phyloP scores from a whole-genome alignment of 2,888 invertebrate genomes.

The Lysandra bellargus region DNA sequence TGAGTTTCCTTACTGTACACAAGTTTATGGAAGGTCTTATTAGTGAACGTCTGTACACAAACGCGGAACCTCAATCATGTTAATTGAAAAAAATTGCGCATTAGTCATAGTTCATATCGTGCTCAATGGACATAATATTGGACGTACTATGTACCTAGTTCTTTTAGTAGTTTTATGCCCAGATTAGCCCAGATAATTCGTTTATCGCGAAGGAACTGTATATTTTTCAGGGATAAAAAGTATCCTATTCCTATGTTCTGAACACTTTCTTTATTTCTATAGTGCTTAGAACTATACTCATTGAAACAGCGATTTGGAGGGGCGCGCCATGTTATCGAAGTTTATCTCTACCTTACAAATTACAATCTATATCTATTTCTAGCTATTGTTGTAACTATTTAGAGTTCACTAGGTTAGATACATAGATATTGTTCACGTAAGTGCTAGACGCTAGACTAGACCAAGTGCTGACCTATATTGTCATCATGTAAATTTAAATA shows the following conservation, averaged over 20 bases:
- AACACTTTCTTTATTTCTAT: too few relatives aligned
- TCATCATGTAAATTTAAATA: neutral
- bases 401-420: neutral
- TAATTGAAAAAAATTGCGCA: conserved; percentile 6
- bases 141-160: neutral
- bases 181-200: too few relatives aligned
- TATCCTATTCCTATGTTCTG: too few relatives aligned
- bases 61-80: neutral
- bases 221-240: too few relatives aligned
- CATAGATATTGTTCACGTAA: neutral
- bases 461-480: neutral
- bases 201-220: too few relatives aligned
- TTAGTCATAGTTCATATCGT: neutral
- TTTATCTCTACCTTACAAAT: too few relatives aligned
- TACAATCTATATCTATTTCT: too few relatives aligned
- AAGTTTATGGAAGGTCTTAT: neutral
- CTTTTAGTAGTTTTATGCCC: neutral
- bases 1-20: neutral
- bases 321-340: too few relatives aligned
- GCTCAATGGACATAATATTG: too few relatives aligned
- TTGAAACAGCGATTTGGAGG: too few relatives aligned
- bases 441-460: neutral
- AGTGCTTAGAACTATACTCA: too few relatives aligned
- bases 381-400: neutral
- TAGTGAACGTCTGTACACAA: neutral